Conservation (phyloP, 2,888 invertebrate genomes). For the Ectemnius continuus region DNA sequence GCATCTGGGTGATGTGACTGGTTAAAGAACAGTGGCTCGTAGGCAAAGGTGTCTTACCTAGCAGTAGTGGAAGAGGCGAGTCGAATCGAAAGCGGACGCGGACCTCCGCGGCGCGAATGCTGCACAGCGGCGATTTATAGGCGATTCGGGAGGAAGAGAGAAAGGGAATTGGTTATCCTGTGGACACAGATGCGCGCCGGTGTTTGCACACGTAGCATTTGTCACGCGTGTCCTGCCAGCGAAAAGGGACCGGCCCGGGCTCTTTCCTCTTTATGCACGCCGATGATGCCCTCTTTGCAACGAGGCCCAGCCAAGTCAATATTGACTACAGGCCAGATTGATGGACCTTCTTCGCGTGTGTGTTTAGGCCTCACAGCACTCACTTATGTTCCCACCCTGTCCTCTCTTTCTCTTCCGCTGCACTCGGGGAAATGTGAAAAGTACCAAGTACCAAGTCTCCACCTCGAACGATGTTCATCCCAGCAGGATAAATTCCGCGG, state of each 20-base stretch:
- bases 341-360: conserved; percentile 73
- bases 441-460: not conserved
- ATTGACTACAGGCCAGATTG: conserved; percentile 76
- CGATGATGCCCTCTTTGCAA: conserved; percentile 76
- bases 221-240: conserved; percentile 77
- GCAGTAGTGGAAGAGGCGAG: conserved; percentile 1
- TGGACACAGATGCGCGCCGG: conserved; percentile 75
- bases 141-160: conserved; percentile 36
- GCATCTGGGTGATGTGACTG: no score
- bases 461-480: no score
- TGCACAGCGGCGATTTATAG: conserved; percentile 55
- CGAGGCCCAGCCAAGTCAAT: conserved; percentile 76
- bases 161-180: conserved; percentile 67
- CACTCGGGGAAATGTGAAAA: conserved; percentile 26
- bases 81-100: conserved; percentile 13
- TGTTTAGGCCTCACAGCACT: conserved; percentile 66
- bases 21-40: no score
- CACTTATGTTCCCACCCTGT: conserved; percentile 64
- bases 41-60: no score
- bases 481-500: no score
- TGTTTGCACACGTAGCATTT: conserved; percentile 76
- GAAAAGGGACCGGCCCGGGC: conserved; percentile 70
- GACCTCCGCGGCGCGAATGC: conserved; percentile 32
- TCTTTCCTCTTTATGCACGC: conserved; percentile 65
- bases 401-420: conserved; percentile 6